These are phyloP conservation scores for Eristalis pertinax DNA, from an alignment of 2,888 invertebrate species.

Conservation along the genomic window DNA sequence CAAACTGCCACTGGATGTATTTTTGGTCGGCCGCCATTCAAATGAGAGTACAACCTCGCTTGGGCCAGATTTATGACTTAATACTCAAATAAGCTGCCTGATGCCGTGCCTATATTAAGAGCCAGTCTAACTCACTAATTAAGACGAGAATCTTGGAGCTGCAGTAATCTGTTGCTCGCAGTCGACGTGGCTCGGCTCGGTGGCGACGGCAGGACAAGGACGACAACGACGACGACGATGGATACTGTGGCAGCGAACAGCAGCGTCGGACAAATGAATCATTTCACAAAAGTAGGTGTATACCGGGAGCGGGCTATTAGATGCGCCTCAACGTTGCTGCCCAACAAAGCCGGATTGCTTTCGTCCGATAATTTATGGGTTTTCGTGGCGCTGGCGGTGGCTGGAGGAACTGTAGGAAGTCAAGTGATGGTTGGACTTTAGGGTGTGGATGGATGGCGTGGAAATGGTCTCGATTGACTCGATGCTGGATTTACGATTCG, in stretches of 20 bases:
- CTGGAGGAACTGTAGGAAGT: too few relatives aligned
- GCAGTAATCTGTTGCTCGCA: slow-evolving; percentile 23
- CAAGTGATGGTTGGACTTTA: background rate
- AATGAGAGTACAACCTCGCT: background rate
- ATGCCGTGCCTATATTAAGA: slow-evolving; percentile 22
- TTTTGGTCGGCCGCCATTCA: background rate
- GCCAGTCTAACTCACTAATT: slow-evolving; percentile 55
- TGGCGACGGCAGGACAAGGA: background rate
- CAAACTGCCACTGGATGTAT: slow-evolving; percentile 9
- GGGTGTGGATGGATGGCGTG: background rate
- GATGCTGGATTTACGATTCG: background rate
- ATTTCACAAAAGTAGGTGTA: slow-evolving; percentile 54
- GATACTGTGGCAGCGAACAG: background rate
- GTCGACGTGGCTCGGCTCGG: too few relatives aligned
- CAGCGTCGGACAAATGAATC: slow-evolving; percentile 50
- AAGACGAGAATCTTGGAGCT: slow-evolving; percentile 54
- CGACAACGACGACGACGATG: background rate
- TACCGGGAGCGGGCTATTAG: slow-evolving; percentile 53
- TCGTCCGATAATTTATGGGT: background rate
- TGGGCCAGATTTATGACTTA: slow-evolving; percentile 49
- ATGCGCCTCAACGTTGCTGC: slow-evolving; percentile 14
- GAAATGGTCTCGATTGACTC: background rate
- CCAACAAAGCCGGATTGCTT: slow-evolving; percentile 2
- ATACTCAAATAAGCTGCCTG: slow-evolving; percentile 50
- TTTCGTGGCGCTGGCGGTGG: background rate